phyloP scores from a whole-genome alignment of 2,797 vertebrate species.

The Argentina silus region DNA sequence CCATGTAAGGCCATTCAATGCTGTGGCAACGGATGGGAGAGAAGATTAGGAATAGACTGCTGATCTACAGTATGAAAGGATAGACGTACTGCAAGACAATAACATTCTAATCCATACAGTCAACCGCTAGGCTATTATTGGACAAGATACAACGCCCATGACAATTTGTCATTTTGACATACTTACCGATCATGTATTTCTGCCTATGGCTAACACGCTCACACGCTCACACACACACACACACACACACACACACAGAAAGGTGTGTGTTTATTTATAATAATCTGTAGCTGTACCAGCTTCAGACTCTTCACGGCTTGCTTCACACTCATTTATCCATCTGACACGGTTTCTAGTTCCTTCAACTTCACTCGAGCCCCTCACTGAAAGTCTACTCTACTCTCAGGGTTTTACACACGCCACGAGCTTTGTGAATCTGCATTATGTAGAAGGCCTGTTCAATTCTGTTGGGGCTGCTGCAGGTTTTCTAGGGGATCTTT shows the following conservation, averaged over 20 bases:
- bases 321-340: slow-evolving; percentile 4
- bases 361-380: background rate
- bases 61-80: background rate
- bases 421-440: background rate
- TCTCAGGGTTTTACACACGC: background rate
- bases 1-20: slow-evolving; percentile 32
- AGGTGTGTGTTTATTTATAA: slow-evolving; percentile 44
- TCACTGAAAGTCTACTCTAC: background rate
- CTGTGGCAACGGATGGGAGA: background rate
- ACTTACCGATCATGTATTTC: slow-evolving; percentile 30
- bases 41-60: background rate
- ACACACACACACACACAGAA: slow-evolving; percentile 8
- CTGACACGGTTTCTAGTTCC: background rate
- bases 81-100: background rate
- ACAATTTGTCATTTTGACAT: slow-evolving; percentile 39
- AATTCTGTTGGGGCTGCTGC: background rate
- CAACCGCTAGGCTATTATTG: background rate
- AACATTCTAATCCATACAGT: background rate
- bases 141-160: background rate
- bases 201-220: slow-evolving; percentile 15
- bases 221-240: slow-evolving; percentile 9
- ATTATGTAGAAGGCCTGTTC: background rate
- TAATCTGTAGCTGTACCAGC: slow-evolving; percentile 23
- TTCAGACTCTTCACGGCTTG: background rate
- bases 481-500: background rate